A percentile compares a stretch with the other conserved stretches of the same genome.
phyloP scores from a whole-genome alignment of 2,797 vertebrate species.

The Acipenser transmontanus region DNA sequence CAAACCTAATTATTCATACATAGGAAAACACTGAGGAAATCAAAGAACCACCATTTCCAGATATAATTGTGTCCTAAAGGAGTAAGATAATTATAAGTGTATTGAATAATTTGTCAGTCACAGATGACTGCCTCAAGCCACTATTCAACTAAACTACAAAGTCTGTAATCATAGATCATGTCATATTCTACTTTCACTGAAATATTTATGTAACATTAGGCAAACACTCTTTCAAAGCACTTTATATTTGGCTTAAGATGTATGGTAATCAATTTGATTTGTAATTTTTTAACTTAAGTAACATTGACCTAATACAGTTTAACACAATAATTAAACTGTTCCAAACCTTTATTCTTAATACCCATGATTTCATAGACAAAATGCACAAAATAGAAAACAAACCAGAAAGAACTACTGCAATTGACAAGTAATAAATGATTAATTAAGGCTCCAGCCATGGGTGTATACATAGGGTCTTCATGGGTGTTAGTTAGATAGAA shows the following conservation, averaged over 20 bases:
- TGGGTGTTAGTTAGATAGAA: no score
- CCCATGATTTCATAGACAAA: no score
- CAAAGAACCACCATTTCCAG: background rate
- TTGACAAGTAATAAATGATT: no score
- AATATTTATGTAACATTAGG: conserved; percentile 19
- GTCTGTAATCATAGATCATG: conserved; percentile 18
- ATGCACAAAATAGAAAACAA: no score
- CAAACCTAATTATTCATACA: no score
- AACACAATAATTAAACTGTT: no score
- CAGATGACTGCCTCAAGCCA: conserved; percentile 15
- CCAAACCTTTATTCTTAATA: no score
- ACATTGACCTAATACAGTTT: no score
- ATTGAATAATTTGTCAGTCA: conserved; percentile 18
- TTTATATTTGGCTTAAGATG: background rate
- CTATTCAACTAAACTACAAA: conserved; percentile 14
- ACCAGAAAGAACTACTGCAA: no score
- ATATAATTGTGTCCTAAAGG: conserved; percentile 8
- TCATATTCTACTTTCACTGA: conserved; percentile 11
- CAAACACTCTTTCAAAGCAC: conserved; percentile 6
- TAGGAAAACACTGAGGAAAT: background rate
- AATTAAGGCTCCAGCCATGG: no score
- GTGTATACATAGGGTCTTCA: no score
- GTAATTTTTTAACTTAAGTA: background rate
- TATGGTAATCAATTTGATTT: background rate
- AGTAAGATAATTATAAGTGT: conserved; percentile 17